Evolutionary conservation across 2,113 vertebrate species (phyloP), one percentile per base, ranked within the genome.

Genomic region (Cryptotis parvus): DNA sequence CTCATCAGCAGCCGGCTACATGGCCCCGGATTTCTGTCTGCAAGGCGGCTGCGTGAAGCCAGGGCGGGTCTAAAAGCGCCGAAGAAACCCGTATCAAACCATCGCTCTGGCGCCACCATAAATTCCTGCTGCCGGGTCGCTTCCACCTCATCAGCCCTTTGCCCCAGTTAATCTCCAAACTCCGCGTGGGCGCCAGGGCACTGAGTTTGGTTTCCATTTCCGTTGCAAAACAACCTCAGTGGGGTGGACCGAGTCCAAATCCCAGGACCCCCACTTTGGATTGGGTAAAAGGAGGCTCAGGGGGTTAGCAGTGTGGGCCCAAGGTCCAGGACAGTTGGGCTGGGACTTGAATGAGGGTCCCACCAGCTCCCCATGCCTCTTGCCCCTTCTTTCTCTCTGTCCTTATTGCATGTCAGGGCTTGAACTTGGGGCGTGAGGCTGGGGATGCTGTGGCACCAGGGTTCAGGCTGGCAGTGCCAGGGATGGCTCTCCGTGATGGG

Each of bases 161-260:
- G 94, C 85, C 79, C 95, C 94, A 76, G 95, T 97, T 97, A 95
- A 97, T 97, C 95, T 97, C 96, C 96, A 77, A 96, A 95, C 96
- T 86, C 88, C 11, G 39, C 1, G 7, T 27, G 61, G n/a, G 87
- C 1, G 80, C 35, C 84, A 10, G 68, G 61, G 66, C 39, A 2
- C 18, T 15, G 1, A 45, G 55, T 27, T 33, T 58, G 33, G 20
- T 93, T 93, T 95, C 89, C 75, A 90, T 89, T 73, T 93, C 22
- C 15, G 4, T 58, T 83, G 79, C 92, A 79, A 91, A 92, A 88
- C 76, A 85, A n/a, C 24, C 45, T 35, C 76, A 76, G 41, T 39
- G 78, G 4, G 66, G 43, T 24, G 27, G 39, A 39, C 72, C 83
- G 66, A 86, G 18, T 45, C 58, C 16, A 49, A 35, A 72, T 75